A percentile compares a stretch with the other conserved stretches of the same genome.
Evolutionary conservation across 2,797 vertebrate species (phyloP).

Genomic region (Sebastes iracundus): DNA sequence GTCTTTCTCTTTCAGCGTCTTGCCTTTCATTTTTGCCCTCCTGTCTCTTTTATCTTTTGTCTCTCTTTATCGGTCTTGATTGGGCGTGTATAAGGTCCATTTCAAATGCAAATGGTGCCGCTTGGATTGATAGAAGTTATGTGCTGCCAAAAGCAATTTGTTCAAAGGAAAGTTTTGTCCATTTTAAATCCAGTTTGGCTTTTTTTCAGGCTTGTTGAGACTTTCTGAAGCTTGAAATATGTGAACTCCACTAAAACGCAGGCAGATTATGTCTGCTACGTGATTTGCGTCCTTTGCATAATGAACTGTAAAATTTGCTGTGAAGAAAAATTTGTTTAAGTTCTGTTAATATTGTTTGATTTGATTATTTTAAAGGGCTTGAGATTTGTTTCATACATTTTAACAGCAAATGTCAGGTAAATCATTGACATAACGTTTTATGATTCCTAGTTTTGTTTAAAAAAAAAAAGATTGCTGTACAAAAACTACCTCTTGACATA

Average conservation of each 20-base stretch:
- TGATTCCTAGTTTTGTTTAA: not conserved
- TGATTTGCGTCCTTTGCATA: not conserved
- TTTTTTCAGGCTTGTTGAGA: slow-evolving; percentile 11
- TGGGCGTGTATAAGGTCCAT: slow-evolving; percentile 48
- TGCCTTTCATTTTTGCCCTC: slow-evolving; percentile 63
- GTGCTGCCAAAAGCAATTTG: slow-evolving; percentile 49
- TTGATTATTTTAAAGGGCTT: not conserved
- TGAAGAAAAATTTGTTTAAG: not conserved
- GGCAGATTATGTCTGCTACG: not conserved
- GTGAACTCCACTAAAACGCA: not conserved
- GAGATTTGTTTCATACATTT: not conserved
- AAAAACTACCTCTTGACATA: not conserved
- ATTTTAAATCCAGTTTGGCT: slow-evolving; percentile 25
- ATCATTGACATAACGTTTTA: not conserved
- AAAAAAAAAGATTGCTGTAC: not conserved
- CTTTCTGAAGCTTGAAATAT: slow-evolving; percentile 20
- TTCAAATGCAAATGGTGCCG: slow-evolving; percentile 69
- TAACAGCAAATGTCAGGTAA: not conserved
- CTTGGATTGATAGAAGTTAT: slow-evolving; percentile 51
- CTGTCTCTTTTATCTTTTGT: slow-evolving; percentile 67
- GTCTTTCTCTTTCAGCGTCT: slow-evolving; percentile 49
- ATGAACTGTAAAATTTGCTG: not conserved
- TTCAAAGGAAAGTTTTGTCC: slow-evolving; percentile 40
- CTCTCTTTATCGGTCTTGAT: slow-evolving; percentile 62
- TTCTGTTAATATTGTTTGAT: not conserved